Evolutionary conservation across 1,140 invertebrate genomes (phyloP).

Genomic region (Oscheius sp.): DNA sequence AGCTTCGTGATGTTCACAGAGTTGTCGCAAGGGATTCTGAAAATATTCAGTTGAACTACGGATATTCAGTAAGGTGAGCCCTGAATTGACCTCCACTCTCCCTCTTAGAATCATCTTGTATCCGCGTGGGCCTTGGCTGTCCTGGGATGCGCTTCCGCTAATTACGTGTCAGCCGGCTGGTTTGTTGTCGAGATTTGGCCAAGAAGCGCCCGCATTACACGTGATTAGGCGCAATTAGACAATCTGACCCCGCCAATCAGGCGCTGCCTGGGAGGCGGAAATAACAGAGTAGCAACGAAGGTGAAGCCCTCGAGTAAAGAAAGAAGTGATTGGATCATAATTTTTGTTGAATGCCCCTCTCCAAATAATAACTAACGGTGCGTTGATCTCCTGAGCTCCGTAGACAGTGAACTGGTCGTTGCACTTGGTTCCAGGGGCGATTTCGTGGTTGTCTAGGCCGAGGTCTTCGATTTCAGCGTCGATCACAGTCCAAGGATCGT

Average conservation of each 20-base stretch:
- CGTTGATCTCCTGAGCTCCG: constrained; percentile 5
- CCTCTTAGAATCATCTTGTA: too few relatives aligned
- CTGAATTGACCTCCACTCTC: background rate
- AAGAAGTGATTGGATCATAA: too few relatives aligned
- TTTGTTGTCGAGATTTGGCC: too few relatives aligned
- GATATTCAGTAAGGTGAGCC: too few relatives aligned
- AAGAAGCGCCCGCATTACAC: too few relatives aligned
- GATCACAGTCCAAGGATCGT: constrained; percentile 11
- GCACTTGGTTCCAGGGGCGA: background rate
- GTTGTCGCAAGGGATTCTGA: constrained; percentile 9
- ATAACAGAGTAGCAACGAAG: too few relatives aligned
- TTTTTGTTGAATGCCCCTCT: too few relatives aligned
- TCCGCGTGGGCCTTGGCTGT: background rate
- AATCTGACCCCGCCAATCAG: too few relatives aligned
- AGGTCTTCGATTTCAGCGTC: constrained; percentile 21
- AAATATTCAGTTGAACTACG: background rate
- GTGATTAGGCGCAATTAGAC: too few relatives aligned
- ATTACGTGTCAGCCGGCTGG: background rate
- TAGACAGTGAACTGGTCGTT: constrained; percentile 10
- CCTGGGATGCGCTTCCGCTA: background rate
- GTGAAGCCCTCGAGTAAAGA: background rate
- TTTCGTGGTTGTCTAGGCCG: constrained; percentile 9
- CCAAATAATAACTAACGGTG: constrained; percentile 1
- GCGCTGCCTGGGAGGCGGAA: too few relatives aligned
- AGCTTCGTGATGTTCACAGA: constrained; percentile 4